A percentile compares a stretch with the other conserved stretches of the same genome.
These are phyloP conservation scores for Patagioenas fasciata DNA, from an alignment of 2,113 vertebrate genomes.

Conservation along the genomic window DNA sequence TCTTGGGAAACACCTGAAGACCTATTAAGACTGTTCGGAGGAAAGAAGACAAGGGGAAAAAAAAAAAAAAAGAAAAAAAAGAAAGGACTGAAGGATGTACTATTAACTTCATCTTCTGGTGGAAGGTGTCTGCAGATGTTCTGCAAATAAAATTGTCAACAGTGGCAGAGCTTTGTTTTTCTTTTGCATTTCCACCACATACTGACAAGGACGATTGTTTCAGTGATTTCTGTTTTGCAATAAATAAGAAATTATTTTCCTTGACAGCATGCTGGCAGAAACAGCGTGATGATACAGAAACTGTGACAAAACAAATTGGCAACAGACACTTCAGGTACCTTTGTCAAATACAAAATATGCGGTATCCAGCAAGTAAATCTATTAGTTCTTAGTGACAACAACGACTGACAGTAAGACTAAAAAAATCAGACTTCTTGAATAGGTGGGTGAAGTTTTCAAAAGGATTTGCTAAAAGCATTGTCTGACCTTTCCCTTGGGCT, in stretches of 20 bases:
- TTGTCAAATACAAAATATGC: slow-evolving; percentile 32
- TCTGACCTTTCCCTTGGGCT: not conserved
- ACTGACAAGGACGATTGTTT: slow-evolving; percentile 22
- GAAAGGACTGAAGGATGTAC: not conserved
- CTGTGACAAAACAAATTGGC: slow-evolving; percentile 38
- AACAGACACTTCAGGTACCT: slow-evolving; percentile 14
- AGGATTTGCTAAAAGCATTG: not conserved
- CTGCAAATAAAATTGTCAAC: not conserved
- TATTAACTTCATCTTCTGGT: not conserved
- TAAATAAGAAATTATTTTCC: slow-evolving; percentile 55
- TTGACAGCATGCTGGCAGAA: slow-evolving; percentile 52
- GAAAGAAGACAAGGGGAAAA: not conserved
- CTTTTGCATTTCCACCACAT: not conserved
- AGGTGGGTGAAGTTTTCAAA: not conserved
- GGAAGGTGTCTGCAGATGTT: not conserved
- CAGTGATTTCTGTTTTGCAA: slow-evolving; percentile 37
- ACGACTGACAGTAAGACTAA: not conserved
- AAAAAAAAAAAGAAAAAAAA: no score
- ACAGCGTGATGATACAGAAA: slow-evolving; percentile 18
- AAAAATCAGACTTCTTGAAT: not conserved
- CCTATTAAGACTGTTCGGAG: not conserved
- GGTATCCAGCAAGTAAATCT: slow-evolving; percentile 24
- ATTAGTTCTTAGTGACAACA: slow-evolving; percentile 1
- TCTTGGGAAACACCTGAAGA: not conserved
- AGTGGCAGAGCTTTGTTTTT: not conserved